Base-by-base conservation (phyloP, 2,113 vertebrate species). In the Helogale parvula region DNA sequence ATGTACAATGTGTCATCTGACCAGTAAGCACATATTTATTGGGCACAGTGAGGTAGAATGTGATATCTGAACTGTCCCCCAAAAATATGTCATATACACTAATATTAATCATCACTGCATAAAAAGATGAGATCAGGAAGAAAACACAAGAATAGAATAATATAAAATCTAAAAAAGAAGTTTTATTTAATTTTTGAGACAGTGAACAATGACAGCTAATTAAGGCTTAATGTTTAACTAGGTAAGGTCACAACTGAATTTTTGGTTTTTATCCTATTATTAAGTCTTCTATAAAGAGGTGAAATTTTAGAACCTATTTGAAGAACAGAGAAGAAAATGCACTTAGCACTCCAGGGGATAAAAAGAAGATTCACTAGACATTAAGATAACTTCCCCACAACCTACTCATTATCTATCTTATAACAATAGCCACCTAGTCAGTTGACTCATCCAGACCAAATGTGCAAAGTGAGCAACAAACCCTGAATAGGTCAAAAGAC, bases 391-490 rank as follows among this genome's bases (percentile, higher is more conserved):
- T 84, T 94, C 54, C 29, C 74, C 76, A 47, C 38, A 38, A 90
- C 69, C 47, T 69, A 93, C 6, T 4, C 38, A 72, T 82, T 95
- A 81, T 77, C 68, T 88, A 15, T 68, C 89, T 94, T 90, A 25
- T 8, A 93, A 68, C 29, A 94, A 84, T 90, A 80, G 74, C 74
- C 2, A 54, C 7, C 17, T 79, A 63, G 41, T 74, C n/a, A 90
- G 45, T 87, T 87, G 91, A 82, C 35, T 96, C 74, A 90, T 17
- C 38, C 19, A 96, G 88, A 68, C 1, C 45, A 79, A 90, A 92
- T 25, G 12, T 63, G 23, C 6, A 35, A 92, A 87, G 15, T 33
- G 16, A 50, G 12, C 23, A 86, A 79, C 33, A 92, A 89, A 68
- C 23, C 38, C 47, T 60, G 19, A 90, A 65, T n/a, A 90, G 29